Evolutionary conservation across 2,888 invertebrate species (phyloP).

Genomic region (Cantharis flavilabris): DNA sequence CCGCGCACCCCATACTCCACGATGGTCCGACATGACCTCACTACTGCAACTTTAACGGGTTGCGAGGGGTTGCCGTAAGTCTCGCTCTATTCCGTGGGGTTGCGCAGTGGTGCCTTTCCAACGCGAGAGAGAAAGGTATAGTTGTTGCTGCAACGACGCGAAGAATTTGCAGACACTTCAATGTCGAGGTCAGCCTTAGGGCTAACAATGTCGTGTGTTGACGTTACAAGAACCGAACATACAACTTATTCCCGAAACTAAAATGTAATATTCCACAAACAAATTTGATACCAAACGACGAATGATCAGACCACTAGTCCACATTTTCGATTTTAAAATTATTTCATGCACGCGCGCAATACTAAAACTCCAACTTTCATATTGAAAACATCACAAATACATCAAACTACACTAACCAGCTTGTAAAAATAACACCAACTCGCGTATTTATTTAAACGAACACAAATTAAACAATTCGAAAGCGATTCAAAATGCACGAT

Average conservation of each 20-base stretch:
- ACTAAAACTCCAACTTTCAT: neutral
- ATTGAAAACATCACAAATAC: neutral
- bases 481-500: slow-evolving; percentile 36
- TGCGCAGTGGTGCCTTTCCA: slow-evolving; percentile 52
- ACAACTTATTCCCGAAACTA: neutral
- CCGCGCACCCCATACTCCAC: slow-evolving; percentile 67
- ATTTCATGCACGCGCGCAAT: neutral
- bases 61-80: slow-evolving; percentile 27
- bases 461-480: slow-evolving; percentile 1
- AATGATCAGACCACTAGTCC: slow-evolving; percentile 16
- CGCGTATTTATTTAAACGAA: neutral
- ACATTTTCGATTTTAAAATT: slow-evolving; percentile 17
- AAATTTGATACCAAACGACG: neutral
- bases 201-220: slow-evolving; percentile 22
- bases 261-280: neutral
- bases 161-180: slow-evolving; percentile 45
- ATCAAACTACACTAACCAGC: neutral
- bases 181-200: slow-evolving; percentile 58
- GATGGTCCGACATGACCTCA: slow-evolving; percentile 64
- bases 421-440: neutral
- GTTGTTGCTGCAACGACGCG: slow-evolving; percentile 26
- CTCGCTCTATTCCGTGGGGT: slow-evolving; percentile 32
- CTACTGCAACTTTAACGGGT: slow-evolving; percentile 32
- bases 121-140: slow-evolving; percentile 13
- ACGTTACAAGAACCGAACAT: slow-evolving; percentile 9